Evolutionary conservation across 2,888 invertebrate genomes (phyloP).

Genomic region (Sinohyriopsis cumingii): DNA sequence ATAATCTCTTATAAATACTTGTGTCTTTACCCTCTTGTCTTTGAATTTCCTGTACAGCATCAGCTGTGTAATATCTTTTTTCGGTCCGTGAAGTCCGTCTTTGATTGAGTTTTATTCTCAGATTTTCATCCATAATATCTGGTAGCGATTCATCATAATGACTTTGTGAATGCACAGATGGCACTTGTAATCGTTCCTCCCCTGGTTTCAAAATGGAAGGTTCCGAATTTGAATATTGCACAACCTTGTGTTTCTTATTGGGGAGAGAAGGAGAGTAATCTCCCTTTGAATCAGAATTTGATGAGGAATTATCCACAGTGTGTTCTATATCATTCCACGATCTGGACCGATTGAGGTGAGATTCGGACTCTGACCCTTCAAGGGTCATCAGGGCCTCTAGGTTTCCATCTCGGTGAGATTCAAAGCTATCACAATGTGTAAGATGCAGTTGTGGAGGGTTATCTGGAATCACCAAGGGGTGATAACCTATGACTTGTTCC

Average conservation of each 20-base stretch:
- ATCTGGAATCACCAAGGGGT: slow-evolving; percentile 26
- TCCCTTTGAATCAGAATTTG: too few species aligned
- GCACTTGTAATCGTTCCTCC: slow-evolving; percentile 20
- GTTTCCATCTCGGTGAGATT: slow-evolving; percentile 5
- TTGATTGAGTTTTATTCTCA: slow-evolving; percentile 64
- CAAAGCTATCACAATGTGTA: slow-evolving; percentile 32
- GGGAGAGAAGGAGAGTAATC: too few species aligned
- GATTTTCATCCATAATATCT: slow-evolving; percentile 53
- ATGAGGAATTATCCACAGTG: too few species aligned
- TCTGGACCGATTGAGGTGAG: slow-evolving; percentile 25
- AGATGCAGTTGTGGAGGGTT: slow-evolving; percentile 29
- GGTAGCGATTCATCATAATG: slow-evolving; percentile 42
- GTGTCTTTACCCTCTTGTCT: slow-evolving; percentile 65
- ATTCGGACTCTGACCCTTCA: too few species aligned
- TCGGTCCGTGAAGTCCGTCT: slow-evolving; percentile 61
- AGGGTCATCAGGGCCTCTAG: too few species aligned
- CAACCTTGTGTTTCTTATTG: too few species aligned
- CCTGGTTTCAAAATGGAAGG: not conserved
- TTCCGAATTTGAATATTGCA: too few species aligned
- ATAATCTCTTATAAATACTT: slow-evolving; percentile 78
- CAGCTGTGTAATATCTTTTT: slow-evolving; percentile 79
- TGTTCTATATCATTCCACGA: slow-evolving; percentile 38
- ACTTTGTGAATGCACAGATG: slow-evolving; percentile 20
- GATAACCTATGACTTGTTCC: slow-evolving; percentile 42
- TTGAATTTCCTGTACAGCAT: slow-evolving; percentile 78